Conservation (phyloP, 2,113 vertebrate species). For the Raja brachyura region DNA sequence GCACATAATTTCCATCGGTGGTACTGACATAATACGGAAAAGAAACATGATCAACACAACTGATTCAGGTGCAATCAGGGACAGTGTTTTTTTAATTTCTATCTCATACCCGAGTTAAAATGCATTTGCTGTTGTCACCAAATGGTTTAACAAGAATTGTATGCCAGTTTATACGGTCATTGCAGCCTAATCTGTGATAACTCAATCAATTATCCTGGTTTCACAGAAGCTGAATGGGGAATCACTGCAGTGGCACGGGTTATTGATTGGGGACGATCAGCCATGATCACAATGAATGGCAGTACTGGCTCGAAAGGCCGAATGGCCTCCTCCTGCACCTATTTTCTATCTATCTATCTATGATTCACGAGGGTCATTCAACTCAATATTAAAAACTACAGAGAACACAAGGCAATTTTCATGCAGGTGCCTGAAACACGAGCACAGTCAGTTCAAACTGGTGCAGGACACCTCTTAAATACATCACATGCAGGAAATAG, state of each 20-base stretch:
- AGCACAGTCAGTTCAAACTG: not conserved
- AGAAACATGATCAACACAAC: not conserved
- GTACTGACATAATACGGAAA: not conserved
- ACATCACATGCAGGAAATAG: not conserved
- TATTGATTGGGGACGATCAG: too few relatives aligned
- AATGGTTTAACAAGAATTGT: not conserved
- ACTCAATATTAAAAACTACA: not conserved
- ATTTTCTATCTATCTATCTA: too few relatives aligned
- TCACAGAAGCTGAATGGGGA: not conserved
- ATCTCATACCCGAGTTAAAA: not conserved
- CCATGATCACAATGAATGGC: too few relatives aligned
- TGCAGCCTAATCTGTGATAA: not conserved
- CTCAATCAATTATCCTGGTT: not conserved
- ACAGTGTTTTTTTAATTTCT: not conserved
- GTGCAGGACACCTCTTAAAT: not conserved
- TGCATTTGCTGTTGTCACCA: not conserved
- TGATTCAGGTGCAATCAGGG: not conserved
- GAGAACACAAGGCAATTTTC: constrained; percentile 11
- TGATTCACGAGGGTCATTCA: not conserved
- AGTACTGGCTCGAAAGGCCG: too few relatives aligned
- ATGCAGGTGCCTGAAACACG: not conserved
- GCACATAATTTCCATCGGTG: not conserved
- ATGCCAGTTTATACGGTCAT: not conserved
- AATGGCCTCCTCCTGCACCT: too few relatives aligned
- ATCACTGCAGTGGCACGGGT: not conserved